Evolutionary conservation across 2,113 vertebrate species (phyloP), one percentile per base, ranked within the genome.

Genomic region (Hemiprocne comata): DNA sequence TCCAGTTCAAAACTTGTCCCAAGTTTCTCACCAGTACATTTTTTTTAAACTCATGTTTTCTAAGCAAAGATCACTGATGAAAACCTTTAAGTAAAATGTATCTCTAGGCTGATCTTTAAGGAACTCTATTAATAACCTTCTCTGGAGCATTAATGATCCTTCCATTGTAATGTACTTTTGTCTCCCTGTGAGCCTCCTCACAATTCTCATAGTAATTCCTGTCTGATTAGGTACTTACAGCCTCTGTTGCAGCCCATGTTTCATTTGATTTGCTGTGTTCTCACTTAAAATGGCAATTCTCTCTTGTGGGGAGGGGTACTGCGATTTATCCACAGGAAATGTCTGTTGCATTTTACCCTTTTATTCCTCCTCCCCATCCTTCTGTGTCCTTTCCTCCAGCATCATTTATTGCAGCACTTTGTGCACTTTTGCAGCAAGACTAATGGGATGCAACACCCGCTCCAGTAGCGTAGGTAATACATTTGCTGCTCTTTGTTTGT

Each of bases 121-220:
- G 40, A 90, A 78, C 53, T 78, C 89, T 94, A 55, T 87, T 94
- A 95, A 93, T 87, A 93, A 80, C 53, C n/a, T 92, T 74, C 70
- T 72, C 72, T 2, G 4, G 69, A 78, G 25, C 89, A 89, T 69
- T 95, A 95, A 91, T 53, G 93, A 78, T 87, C 61, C 50, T 91
- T 60, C 89, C 1, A 12, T 33, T 75, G 61, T 64, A 81, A 90
- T 33, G 53, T 84, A 18, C 58, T 64, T 33, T 66, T 1, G 3
- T 77, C 24, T 94, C 73, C 69, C 80, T 61, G 74, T 92, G 90
- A 97, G 69, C 24, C 38, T 94, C 44, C 58, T 92, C 17, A 65
- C 31, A 92, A 81, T 89, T 89, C 62, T 93, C 10, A 16, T 12
- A 74, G 58, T 74, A 92, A 89, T 90, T 96, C 80, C 89, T 90